A percentile compares a stretch with the other conserved stretches of the same genome.
These are phyloP conservation scores for Rousettus madagascariensis DNA, from an alignment of 2,797 vertebrate species.

Conservation along the genomic window DNA sequence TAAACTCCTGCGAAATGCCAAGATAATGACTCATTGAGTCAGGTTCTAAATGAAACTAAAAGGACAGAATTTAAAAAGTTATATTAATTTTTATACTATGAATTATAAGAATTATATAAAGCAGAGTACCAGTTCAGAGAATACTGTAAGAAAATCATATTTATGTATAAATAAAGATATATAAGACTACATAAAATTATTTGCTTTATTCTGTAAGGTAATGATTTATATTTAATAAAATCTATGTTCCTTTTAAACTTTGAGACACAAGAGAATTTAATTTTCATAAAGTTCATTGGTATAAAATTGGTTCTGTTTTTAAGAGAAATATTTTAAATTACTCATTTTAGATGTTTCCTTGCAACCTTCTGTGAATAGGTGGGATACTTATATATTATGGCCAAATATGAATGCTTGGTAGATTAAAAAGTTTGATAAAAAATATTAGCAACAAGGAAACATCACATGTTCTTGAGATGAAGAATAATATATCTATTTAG, in stretches of 20 bases:
- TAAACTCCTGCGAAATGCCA: neutral
- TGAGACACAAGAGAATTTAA: conserved; percentile 10
- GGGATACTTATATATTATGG: neutral
- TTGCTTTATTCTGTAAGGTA: neutral
- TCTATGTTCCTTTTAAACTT: neutral
- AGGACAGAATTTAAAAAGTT: neutral
- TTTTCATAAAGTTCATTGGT: neutral
- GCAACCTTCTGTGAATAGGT: neutral
- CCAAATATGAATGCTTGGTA: neutral
- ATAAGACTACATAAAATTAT: neutral
- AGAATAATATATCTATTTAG: neutral
- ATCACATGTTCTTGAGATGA: neutral
- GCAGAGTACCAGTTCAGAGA: neutral
- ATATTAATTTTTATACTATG: neutral
- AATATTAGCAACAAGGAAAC: neutral
- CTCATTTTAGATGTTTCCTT: neutral
- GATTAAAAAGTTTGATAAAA: neutral
- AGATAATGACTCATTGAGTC: neutral
- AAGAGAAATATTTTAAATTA: neutral
- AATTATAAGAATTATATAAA: neutral
- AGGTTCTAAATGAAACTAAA: neutral
- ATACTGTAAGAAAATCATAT: neutral
- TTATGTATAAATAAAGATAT: neutral
- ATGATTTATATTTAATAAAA: neutral
- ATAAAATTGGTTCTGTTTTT: neutral